Evolutionary conservation across 2,113 vertebrate species (phyloP), one percentile per base, ranked within the genome.

Genomic region (Protobothrops mucrosquamatus): DNA sequence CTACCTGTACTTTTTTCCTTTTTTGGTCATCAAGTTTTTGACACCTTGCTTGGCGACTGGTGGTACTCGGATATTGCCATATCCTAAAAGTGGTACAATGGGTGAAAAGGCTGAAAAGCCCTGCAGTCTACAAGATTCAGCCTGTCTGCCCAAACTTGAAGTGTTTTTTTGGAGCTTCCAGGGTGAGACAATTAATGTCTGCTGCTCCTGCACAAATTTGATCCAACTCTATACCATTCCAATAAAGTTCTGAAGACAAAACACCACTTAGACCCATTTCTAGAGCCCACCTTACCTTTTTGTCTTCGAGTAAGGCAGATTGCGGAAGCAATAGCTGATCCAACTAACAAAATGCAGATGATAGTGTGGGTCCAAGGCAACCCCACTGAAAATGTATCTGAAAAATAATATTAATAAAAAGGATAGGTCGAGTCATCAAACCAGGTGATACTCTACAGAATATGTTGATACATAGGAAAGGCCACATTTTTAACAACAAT

Each of bases 301-400:
- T 81, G 92, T 90, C 64, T 97, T 95, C 96, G 96, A 39, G 97
- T 96, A 96, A 97, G 94, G 64, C 95, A 98, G 93, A 98, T 3
- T 74, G 92, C 89, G 57, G 94, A 93, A 94, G 97, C 85, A 64
- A 98, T 97, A 95, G 97, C 93, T 0, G 97, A 97, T 15, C 93
- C 96, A 94, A 98, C 97, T 93, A 98, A 94, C 43, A 97, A 94
- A 87, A 98, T 64, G 88, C 93, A 96, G 90, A 97, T 10, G 0
- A 95, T 94, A 0, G 96, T 98, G 96, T 98, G 92, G 46, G 96
- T 93, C 91, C 95, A 96, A 12, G 97, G 98, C 0, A 94, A 86
- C 96, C 97, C 97, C 51, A 97, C 96, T 26, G 97, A 94, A n/a
- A 88, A 52, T 10, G 89, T 94, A 54, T 92, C 98, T 98, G 96